A percentile compares a stretch with the other conserved stretches of the same genome.
These are phyloP conservation scores for Gryllus bimaculatus DNA, from an alignment of 1,140 invertebrate species.

Conservation along the genomic window DNA sequence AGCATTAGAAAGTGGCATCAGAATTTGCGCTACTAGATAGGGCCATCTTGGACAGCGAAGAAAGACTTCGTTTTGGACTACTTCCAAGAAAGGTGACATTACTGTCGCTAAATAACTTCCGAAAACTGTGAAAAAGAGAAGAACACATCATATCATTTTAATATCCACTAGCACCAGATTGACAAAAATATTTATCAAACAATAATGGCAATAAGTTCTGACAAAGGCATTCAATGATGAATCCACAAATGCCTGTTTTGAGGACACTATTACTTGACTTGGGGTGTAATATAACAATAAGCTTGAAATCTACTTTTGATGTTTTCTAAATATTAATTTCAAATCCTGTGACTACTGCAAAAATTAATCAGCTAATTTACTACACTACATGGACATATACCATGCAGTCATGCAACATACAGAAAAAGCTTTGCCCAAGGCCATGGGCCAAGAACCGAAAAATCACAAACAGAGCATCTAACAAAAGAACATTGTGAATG, in stretches of 20 bases:
- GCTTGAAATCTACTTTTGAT: no score
- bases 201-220: no score
- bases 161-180: no score
- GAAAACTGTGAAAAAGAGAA: constrained; percentile 46
- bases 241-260: not conserved
- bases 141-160: not conserved
- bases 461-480: no score
- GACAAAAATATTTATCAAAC: no score
- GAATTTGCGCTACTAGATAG: constrained; percentile 37
- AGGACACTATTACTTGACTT: not conserved
- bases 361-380: not conserved
- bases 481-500: no score
- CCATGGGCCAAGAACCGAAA: not conserved
- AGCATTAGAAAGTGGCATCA: constrained; percentile 21
- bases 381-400: not conserved
- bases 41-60: constrained; percentile 60
- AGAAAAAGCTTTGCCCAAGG: not conserved
- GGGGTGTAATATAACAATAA: no score
- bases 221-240: no score
- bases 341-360: no score
- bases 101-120: constrained; percentile 57
- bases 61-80: constrained; percentile 58
- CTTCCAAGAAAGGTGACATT: constrained; percentile 44
- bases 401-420: not conserved
- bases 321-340: no score